Evolutionary conservation across 2,797 vertebrate genomes (phyloP).

Genomic region (Pseudomugil gertrudae): DNA sequence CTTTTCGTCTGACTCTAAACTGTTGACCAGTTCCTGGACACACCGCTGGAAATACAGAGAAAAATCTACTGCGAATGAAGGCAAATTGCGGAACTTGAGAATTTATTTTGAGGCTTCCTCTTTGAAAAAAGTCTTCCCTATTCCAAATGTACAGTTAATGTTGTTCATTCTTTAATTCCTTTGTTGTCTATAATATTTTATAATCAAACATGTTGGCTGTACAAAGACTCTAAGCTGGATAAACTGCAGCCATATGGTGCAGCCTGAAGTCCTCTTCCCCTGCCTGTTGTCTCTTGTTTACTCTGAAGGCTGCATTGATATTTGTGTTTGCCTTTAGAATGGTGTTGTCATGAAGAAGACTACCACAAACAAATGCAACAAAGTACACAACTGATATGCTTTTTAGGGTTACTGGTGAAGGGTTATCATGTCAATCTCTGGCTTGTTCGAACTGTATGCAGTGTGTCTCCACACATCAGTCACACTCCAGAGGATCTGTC

Average conservation of each 20-base stretch:
- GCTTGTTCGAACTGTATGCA: constrained; percentile 53
- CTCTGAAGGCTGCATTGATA: constrained; percentile 7
- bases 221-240: constrained; percentile 31
- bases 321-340: constrained; percentile 38
- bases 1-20: constrained; percentile 36
- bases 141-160: constrained; percentile 21
- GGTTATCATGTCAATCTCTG: constrained; percentile 67
- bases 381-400: constrained; percentile 21
- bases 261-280: constrained; percentile 28
- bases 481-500: constrained; percentile 44
- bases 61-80: constrained; percentile 23
- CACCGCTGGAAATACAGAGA: constrained; percentile 40
- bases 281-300: constrained; percentile 52
- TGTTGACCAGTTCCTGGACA: constrained; percentile 38
- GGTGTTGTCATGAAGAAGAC: constrained; percentile 18
- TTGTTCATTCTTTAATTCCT: constrained; percentile 17
- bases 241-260: constrained; percentile 42
- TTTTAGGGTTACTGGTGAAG: constrained; percentile 37
- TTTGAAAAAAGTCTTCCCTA: constrained; percentile 55
- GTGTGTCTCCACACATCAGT: constrained; percentile 53
- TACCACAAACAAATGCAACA: constrained; percentile 37
- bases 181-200: neutral
- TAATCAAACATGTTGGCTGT: constrained; percentile 18
- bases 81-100: constrained; percentile 51
- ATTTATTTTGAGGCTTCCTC: constrained; percentile 66